Evolutionary conservation across 2,888 invertebrate genomes (phyloP), one percentile per base, ranked within the genome.

Genomic region (Agrilus cyanescens): DNA sequence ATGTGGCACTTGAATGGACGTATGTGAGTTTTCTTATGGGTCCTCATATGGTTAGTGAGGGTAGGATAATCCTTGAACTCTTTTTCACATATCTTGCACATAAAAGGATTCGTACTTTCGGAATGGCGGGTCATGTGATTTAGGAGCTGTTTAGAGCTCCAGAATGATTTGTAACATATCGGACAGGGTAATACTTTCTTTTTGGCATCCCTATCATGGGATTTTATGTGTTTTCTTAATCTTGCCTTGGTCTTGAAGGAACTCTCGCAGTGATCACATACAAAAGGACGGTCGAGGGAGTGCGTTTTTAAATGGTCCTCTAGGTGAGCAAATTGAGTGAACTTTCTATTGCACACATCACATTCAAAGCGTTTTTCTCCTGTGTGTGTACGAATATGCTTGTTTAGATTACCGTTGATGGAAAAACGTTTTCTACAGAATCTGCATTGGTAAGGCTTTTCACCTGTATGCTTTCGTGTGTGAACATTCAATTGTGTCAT

Each of bases 341-440:
- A 63, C 43, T 60, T 62, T 37, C 58, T 52, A 29, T 57, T 53
- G 47, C 63, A 63, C 4, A 54, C 54, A 35, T 55, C 52, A 50
- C 63, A 63, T 45, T 59, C 56, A 52, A 58, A 63, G 31, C 58
- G 45, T 16, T 45, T 47, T 36, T 53, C 51, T n/a, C 52, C 53
- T 12, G 62, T 62, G 44, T 63, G 63, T 30, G 58, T 60, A 32
- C 60, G 48, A 53, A 61, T 58, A 42, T 63, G 63, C 43, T 62
- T 62, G 43, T 57, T 62, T 41, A 63, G 50, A 51, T 62, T 62
- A 8, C 62, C 62, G 48, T 61, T 62, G n/a, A 62, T 61, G 0
- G 62, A 60, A 51, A 63, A 63, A 37, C 54, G 54, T 45, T 62
- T 63, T 1, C 50, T 52, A 41, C 63, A 63, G 30, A 58, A 49